Percentiles rank a stretch among this genome's conserved stretches.
Evolutionary conservation across 2,888 invertebrate species (phyloP).

Genomic region (Apamea sordens): DNA sequence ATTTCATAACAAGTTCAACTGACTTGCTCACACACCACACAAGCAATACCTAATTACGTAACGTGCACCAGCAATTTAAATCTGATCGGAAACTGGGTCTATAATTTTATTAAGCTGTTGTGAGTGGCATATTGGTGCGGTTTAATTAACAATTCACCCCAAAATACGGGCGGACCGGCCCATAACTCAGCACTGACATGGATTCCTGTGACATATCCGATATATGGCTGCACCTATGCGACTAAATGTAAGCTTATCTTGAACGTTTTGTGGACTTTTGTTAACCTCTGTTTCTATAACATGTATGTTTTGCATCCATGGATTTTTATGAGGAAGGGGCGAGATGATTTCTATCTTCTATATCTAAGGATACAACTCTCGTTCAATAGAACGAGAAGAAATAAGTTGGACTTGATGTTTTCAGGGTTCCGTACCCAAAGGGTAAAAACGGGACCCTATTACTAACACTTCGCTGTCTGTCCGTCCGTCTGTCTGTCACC

Average conservation of each 20-base stretch:
- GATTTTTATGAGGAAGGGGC: not conserved
- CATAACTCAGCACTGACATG: constrained; percentile 77
- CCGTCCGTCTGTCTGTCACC: no score
- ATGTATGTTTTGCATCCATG: constrained; percentile 14
- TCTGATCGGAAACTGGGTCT: constrained; percentile 75
- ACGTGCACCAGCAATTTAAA: constrained; percentile 68
- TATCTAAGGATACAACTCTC: no score
- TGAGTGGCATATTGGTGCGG: constrained; percentile 79
- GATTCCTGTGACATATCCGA: constrained; percentile 68
- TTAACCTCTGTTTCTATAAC: constrained; percentile 41
- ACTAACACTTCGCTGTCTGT: no score
- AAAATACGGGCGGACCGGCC: constrained; percentile 69
- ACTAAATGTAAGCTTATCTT: constrained; percentile 60
- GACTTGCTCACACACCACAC: constrained; percentile 18
- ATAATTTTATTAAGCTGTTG: constrained; percentile 79
- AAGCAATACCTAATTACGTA: constrained; percentile 58
- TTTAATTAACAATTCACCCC: constrained; percentile 83
- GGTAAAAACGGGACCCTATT: no score
- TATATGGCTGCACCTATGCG: constrained; percentile 66
- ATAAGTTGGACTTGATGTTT: not conserved
- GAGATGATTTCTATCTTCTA: not conserved
- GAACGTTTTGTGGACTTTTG: constrained; percentile 48
- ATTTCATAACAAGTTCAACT: constrained; percentile 17
- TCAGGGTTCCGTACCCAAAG: no score
- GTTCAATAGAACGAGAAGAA: no score